Percentiles rank a stretch among this genome's conserved stretches.
These are phyloP conservation scores for Acrobasis consociella DNA, from an alignment of 2,888 invertebrate species.

Conservation along the genomic window DNA sequence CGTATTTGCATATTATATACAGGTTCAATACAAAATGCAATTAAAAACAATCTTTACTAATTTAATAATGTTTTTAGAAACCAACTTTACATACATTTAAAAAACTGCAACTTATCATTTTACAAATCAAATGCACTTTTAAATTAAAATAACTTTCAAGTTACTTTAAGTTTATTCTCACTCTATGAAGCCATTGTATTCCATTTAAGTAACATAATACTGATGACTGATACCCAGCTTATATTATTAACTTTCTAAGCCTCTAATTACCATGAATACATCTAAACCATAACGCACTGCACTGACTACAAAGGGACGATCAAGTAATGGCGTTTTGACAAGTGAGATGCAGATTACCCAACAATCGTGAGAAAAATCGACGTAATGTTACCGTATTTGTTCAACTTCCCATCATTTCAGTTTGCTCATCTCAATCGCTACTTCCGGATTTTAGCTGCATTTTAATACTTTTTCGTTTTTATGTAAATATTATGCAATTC, in stretches of 20 bases:
- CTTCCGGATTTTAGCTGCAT: conserved; percentile 12
- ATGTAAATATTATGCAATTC: conserved; percentile 4
- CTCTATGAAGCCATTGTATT: too few relatives aligned
- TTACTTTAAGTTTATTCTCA: too few relatives aligned
- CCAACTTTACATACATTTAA: too few relatives aligned
- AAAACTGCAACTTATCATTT: background rate
- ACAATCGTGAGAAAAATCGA: conserved; percentile 15
- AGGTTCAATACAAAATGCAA: too few relatives aligned
- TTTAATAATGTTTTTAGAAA: too few relatives aligned
- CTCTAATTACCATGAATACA: background rate
- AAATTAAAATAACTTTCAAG: too few relatives aligned
- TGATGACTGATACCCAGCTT: background rate
- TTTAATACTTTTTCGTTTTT: background rate
- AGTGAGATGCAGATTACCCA: conserved; percentile 7
- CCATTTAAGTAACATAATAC: too few relatives aligned
- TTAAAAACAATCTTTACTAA: too few relatives aligned
- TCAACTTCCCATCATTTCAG: conserved; percentile 19
- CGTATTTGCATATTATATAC: too few relatives aligned
- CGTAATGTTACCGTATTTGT: conserved; percentile 20
- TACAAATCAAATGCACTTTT: too few relatives aligned
- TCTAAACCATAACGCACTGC: background rate
- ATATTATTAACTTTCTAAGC: background rate
- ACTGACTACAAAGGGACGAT: background rate
- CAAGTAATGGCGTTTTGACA: background rate
- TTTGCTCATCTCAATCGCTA: conserved; percentile 11